A percentile compares a stretch with the other conserved stretches of the same genome.
These are phyloP conservation scores for Lasioglossum malachurum DNA, from an alignment of 2,888 invertebrate genomes.

Conservation along the genomic window DNA sequence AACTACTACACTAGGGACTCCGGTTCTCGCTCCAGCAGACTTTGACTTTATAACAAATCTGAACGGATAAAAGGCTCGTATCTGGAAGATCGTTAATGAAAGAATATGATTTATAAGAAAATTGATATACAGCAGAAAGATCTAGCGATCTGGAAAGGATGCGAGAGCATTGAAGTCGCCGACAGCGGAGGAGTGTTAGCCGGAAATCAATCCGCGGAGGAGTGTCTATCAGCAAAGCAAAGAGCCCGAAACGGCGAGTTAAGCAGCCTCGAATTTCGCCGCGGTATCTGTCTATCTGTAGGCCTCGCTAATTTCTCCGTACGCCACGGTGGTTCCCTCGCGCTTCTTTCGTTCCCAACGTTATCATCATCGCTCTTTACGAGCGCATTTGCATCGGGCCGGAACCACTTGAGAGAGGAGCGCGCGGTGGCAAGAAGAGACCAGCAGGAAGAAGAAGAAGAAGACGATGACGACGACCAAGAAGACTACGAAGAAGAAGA, in stretches of 20 bases:
- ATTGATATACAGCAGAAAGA: background rate
- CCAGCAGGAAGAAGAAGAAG: slow-evolving; percentile 23
- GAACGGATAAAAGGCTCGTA: too few relatives aligned
- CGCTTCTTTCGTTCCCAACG: slow-evolving; percentile 43
- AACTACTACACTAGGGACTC: too few relatives aligned
- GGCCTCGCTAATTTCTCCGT: slow-evolving; percentile 47
- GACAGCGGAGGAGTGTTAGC: background rate
- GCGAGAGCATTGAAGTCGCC: slow-evolving; percentile 3
- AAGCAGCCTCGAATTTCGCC: slow-evolving; percentile 28
- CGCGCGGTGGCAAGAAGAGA: slow-evolving; percentile 55
- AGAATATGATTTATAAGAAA: background rate
- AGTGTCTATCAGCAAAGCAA: background rate
- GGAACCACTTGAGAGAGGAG: slow-evolving; percentile 52
- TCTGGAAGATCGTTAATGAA: too few relatives aligned
- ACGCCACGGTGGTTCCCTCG: slow-evolving; percentile 21
- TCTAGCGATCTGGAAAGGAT: background rate
- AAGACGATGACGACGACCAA: background rate
- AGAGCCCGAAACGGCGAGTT: background rate
- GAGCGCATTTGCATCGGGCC: slow-evolving; percentile 73
- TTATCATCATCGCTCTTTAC: slow-evolving; percentile 67
- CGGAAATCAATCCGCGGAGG: slow-evolving; percentile 1
- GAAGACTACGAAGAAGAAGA: slow-evolving; percentile 36
- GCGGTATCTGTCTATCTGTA: slow-evolving; percentile 42
- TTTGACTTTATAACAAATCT: too few relatives aligned
- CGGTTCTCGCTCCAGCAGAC: too few relatives aligned